phyloP scores from a whole-genome alignment of 92 coral and sea anemone species.

The Parazoanthus atlanticus region DNA sequence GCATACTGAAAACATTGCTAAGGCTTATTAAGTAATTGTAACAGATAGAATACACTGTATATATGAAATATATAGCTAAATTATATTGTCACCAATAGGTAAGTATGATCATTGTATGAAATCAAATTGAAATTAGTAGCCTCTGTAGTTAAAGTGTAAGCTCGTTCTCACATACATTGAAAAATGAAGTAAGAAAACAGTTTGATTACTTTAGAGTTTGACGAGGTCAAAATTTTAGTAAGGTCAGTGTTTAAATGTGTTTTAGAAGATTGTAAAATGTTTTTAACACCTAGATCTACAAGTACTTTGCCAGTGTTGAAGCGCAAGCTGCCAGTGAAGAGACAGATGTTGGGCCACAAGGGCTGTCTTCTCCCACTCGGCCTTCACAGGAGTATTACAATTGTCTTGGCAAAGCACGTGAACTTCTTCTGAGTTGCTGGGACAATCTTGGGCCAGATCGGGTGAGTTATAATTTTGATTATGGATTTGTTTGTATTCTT shows the following conservation, averaged over 20 bases:
- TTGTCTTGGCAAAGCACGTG: slow-evolving; percentile 71
- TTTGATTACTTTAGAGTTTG: too few species aligned
- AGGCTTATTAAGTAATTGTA: too few species aligned
- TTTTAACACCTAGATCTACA: slow-evolving; percentile 67
- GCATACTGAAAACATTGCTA: too few species aligned
- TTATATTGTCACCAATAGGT: too few species aligned
- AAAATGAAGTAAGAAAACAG: too few species aligned
- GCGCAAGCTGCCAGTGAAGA: slow-evolving; percentile 87
- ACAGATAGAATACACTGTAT: too few species aligned
- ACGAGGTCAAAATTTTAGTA: neutral
- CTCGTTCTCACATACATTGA: too few species aligned
- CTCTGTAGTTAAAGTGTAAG: too few species aligned
- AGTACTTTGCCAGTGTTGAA: slow-evolving; percentile 91
- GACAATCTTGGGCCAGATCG: slow-evolving; percentile 54
- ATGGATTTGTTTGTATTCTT: neutral
- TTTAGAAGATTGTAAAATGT: neutral
- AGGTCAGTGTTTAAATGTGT: neutral
- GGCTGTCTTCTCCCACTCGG: neutral
- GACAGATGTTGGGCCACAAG: slow-evolving; percentile 49
- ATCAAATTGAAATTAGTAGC: too few species aligned
- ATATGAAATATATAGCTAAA: too few species aligned
- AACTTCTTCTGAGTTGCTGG: slow-evolving; percentile 60
- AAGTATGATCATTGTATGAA: too few species aligned
- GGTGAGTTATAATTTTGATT: slow-evolving; percentile 46
- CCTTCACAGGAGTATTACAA: slow-evolving; percentile 83